Base-by-base conservation (phyloP, 2,797 vertebrate species). In the Rachycentron canadum region DNA sequence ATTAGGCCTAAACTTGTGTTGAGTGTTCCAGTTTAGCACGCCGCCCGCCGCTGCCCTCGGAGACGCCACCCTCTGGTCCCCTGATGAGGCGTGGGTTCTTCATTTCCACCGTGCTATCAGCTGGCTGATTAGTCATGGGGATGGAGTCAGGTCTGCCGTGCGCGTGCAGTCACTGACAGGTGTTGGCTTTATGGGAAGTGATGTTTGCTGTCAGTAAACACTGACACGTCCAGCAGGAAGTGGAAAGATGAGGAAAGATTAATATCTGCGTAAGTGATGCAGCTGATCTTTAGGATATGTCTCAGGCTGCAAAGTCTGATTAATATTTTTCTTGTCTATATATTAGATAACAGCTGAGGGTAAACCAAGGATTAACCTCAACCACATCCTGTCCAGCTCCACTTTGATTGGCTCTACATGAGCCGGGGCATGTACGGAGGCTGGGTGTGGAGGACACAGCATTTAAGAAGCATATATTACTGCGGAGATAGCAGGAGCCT, bases 1-100 rank as follows among this genome's bases (percentile, higher is more conserved):
- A 95, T 95, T 94, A 94, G 90, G 83, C 85, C 79, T 76, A 74
- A 93, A 93, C 91, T 91, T 91, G 90, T 93, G 87, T 93, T 62
- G 86, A 83, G 90, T 68, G 89, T 87, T 90, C 83, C 82, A 83
- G 83, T 86, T 84, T 81, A 72, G 69, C 78, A 71, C 73, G 14
- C 79, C 78, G 66, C 89, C 88, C 88, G 71, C 72, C n/a, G 68
- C 14, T 8, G 72, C 78, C 86, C 78, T 81, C 59, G 2, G 80
- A 87, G 84, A 83, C 40, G 36, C 81, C 79, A 41, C 78, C 83
- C 84, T 64, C 76, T 32, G 64, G 45, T 76, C 79, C 62, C 75
- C 49, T 0, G 55, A 76, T 49, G 70, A 57, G 70, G 59, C 36
- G 3, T 43, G 9, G 57, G 26, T 26, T 26, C 59, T 28, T 58